Percentiles rank a stretch among this genome's conserved stretches.
These are phyloP conservation scores for Tubulanus polymorphus DNA, from an alignment of 2,888 invertebrate species.

Conservation along the genomic window DNA sequence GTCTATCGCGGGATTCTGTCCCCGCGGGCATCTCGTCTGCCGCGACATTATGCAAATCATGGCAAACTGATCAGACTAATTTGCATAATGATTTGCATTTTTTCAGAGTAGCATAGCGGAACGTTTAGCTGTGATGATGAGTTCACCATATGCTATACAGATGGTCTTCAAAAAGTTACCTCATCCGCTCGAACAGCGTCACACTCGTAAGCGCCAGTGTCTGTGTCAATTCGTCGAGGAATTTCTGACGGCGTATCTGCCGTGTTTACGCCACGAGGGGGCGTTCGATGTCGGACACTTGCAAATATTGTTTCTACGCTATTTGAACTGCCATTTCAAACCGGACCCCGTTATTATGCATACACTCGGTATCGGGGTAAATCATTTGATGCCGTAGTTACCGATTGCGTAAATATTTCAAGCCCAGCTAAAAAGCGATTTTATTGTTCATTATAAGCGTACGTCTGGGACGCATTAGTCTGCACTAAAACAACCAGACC, in stretches of 20 bases:
- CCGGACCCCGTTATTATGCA: background rate
- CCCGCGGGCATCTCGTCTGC: too few relatives aligned
- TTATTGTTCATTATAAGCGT: too few relatives aligned
- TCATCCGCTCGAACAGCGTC: slow-evolving; percentile 21
- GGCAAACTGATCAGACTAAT: too few relatives aligned
- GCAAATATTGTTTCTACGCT: background rate
- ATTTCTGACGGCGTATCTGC: slow-evolving; percentile 25
- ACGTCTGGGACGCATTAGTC: too few relatives aligned
- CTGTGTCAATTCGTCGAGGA: slow-evolving; percentile 28
- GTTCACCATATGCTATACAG: slow-evolving; percentile 28
- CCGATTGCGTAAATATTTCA: too few relatives aligned
- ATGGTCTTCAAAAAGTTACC: slow-evolving; percentile 23
- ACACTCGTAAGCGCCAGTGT: slow-evolving; percentile 24
- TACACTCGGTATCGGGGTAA: background rate
- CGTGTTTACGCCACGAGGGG: slow-evolving; percentile 1
- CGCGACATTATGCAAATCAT: too few relatives aligned
- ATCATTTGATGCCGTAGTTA: background rate
- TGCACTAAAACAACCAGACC: too few relatives aligned
- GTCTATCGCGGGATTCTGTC: too few relatives aligned
- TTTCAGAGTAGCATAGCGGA: slow-evolving; percentile 30
- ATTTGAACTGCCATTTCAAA: background rate
- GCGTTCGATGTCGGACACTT: background rate
- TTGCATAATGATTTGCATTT: background rate
- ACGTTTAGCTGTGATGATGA: slow-evolving; percentile 33
- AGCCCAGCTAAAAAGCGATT: too few relatives aligned